A percentile compares a stretch with the other conserved stretches of the same genome.
These are phyloP conservation scores for Polia nebulosa DNA, from an alignment of 2,888 invertebrate genomes.

Conservation along the genomic window DNA sequence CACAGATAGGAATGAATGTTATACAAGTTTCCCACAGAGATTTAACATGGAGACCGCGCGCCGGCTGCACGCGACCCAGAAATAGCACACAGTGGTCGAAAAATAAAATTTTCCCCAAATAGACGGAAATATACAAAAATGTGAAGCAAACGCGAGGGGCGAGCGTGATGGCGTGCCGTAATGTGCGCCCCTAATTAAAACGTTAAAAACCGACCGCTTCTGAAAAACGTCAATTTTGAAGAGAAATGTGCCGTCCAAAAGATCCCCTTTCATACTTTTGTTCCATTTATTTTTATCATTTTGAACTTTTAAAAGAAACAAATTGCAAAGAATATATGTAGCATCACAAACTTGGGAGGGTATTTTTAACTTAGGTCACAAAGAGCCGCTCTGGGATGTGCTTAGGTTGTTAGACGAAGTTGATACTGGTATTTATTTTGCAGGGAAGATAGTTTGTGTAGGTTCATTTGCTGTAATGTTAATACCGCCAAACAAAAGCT, in stretches of 20 bases:
- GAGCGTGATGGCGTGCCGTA: slow-evolving; percentile 90
- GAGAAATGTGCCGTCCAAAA: slow-evolving; percentile 90
- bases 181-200: slow-evolving; percentile 91
- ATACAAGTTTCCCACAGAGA: slow-evolving; percentile 89
- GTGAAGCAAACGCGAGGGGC: slow-evolving; percentile 89
- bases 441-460: background rate
- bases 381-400: slow-evolving; percentile 28
- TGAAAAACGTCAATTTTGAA: slow-evolving; percentile 91
- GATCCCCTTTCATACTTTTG: slow-evolving; percentile 87
- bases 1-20: slow-evolving; percentile 73
- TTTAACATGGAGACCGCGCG: slow-evolving; percentile 85
- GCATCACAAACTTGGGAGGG: slow-evolving; percentile 68
- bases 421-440: slow-evolving; percentile 3
- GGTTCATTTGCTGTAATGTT: background rate
- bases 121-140: slow-evolving; percentile 91
- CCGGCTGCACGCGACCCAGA: slow-evolving; percentile 90
- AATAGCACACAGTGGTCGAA: slow-evolving; percentile 90
- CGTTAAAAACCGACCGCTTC: slow-evolving; percentile 90
- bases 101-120: slow-evolving; percentile 91
- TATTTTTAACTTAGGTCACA: slow-evolving; percentile 60
- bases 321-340: slow-evolving; percentile 78
- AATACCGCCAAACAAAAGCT: background rate
- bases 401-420: slow-evolving; percentile 27
- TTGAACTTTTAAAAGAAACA: slow-evolving; percentile 78
- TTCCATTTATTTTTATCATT: slow-evolving; percentile 84